Base-by-base conservation (phyloP, 2,888 invertebrate genomes). In the Heterodera filipjevi region DNA sequence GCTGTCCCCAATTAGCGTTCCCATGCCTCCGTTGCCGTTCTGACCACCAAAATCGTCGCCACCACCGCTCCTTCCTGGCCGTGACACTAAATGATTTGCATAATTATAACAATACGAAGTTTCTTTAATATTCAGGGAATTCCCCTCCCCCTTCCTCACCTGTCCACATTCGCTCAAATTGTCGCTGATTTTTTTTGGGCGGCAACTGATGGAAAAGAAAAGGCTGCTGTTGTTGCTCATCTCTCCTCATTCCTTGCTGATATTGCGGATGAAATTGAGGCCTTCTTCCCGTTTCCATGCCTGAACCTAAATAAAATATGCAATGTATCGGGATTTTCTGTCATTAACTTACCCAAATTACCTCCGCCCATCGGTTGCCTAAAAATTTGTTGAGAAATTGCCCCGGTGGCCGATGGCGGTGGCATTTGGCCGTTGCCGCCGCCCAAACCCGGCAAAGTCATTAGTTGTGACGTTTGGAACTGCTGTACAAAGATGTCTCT, bases 131-230 rank as follows among this genome's bases (percentile, higher is more conserved):
- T 39, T 39, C 3, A 2, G 10, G 14, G 27, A 22, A 49, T 33
- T n/a, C n/a, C n/a, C n/a, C n/a, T 19, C 49, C 19, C 16, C 6
- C 30, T 49, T 19, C 16, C 77, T 33, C 12, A 79, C 79, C 79
- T 71, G 74, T 87, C 89, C 89, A 89, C 83, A 87, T 87, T 71
- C 88, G 81, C 77, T 89, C 89, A 79, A 89, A 89, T 78, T 89
- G 87, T 19, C 88, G 81, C 80, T 89, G 89, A 8, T 86, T 86
- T 44, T 64, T 35, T 35, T 78, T 49, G 19, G 27, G 39, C 46
- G 32, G 66, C 66, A 64, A 64, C 32, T 75, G 68, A 16, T 68
- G 68, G 68, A 35, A 68, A 22, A 68, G 68, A 19, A 68, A 68
- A 2, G 68, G 68, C 68, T 30, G 66, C 49, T 59, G 59, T 27